These are phyloP conservation scores for Pomacea canaliculata DNA, from an alignment of 2,888 invertebrate genomes.

Conservation along the genomic window DNA sequence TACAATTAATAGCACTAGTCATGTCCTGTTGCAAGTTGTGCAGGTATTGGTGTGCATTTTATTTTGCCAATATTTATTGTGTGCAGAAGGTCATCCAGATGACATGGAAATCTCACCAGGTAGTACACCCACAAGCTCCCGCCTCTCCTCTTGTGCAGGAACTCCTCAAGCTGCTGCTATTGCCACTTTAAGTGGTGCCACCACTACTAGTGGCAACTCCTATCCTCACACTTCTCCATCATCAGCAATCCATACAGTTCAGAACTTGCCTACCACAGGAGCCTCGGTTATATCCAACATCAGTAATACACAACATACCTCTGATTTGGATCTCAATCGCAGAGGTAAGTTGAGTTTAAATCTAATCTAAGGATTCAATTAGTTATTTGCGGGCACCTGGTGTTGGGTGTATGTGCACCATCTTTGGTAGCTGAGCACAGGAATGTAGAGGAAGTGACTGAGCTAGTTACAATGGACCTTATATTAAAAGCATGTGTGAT, in stretches of 20 bases:
- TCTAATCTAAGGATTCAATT: too few relatives aligned
- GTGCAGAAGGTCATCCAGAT: slow-evolving; percentile 74
- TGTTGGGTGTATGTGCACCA: too few relatives aligned
- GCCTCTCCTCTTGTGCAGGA: slow-evolving; percentile 43
- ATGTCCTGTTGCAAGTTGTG: too few relatives aligned
- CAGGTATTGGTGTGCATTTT: too few relatives aligned
- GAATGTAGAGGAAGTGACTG: too few relatives aligned
- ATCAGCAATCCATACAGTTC: slow-evolving; percentile 15
- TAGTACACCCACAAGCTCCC: slow-evolving; percentile 73
- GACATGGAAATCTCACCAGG: slow-evolving; percentile 97
- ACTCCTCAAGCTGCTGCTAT: slow-evolving; percentile 45
- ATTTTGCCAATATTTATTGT: too few relatives aligned
- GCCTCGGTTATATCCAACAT: not conserved
- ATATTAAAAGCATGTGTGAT: too few relatives aligned
- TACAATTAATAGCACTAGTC: too few relatives aligned
- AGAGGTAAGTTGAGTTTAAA: not conserved
- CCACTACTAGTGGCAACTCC: not conserved
- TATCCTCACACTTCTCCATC: slow-evolving; percentile 26
- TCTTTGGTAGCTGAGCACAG: too few relatives aligned
- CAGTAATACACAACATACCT: not conserved
- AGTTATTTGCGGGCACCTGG: too few relatives aligned
- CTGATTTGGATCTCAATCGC: slow-evolving; percentile 3
- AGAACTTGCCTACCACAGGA: slow-evolving; percentile 28
- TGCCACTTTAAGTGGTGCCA: slow-evolving; percentile 32
- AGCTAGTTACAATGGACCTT: too few relatives aligned